Conservation (phyloP, 2,113 vertebrate genomes). For the Reinhardtius hippoglossoides region DNA sequence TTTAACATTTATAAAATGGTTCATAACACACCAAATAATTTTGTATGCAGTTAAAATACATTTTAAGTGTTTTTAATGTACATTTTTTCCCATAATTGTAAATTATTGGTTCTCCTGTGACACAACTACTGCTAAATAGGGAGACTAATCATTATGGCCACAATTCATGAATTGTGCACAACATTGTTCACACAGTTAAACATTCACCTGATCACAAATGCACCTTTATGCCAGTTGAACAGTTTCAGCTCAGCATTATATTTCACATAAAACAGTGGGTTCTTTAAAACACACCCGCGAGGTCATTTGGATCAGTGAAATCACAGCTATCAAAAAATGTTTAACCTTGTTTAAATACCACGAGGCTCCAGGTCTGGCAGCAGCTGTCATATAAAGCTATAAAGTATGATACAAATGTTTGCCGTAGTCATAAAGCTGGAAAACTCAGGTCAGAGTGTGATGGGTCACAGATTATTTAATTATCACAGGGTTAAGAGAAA, state of each 20-base stretch:
- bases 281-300: neutral
- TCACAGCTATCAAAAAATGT: neutral
- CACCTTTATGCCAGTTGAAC: too few species aligned
- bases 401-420: neutral
- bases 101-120: too few species aligned
- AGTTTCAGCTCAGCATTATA: neutral
- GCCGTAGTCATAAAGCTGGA: neutral
- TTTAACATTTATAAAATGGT: too few species aligned
- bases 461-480: neutral
- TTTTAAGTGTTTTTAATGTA: too few species aligned
- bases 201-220: neutral
- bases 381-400: neutral
- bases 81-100: too few species aligned
- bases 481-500: neutral
- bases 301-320: neutral
- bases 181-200: too few species aligned
- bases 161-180: too few species aligned
- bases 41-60: too few species aligned
- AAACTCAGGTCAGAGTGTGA: neutral
- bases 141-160: too few species aligned
- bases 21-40: too few species aligned
- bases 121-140: too few species aligned
- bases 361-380: neutral
- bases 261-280: neutral
- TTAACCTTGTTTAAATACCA: neutral